Base-by-base conservation (phyloP, 2,113 vertebrate genomes). In the Amazona guildingii region DNA sequence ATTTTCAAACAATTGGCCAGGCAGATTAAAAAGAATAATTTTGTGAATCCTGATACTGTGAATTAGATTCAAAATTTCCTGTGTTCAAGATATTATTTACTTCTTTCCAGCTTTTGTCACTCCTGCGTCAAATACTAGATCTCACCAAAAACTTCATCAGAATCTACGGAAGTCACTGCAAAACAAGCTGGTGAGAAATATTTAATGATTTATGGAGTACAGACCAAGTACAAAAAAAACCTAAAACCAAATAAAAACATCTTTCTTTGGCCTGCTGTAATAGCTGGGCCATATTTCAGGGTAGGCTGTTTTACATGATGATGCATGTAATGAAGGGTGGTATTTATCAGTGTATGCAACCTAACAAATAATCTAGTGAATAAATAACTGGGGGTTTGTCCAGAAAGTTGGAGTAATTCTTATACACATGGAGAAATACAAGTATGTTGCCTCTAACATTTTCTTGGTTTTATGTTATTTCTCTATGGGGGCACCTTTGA, bases 241-340 rank as follows among this genome's bases (percentile, higher is more conserved):
- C 3, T 6, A 31, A 54, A 84, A 35, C 4, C 15, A 48, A 39
- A 35, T 8, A 83, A 19, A 2, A 84, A 28, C 7, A 46, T 1
- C 11, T 90, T 82, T 11, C 29, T 76, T 33, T 73, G 29, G 3
- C 5, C 6, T 54, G 4, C 31, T 89, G 10, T 28, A 63, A 49
- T n/a, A 73, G 2, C 3, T 41, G 7, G 17, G 4, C 8, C 21
- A 13, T 88, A 17, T 55, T 82, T 72, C 48, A 62, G 9, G 5
- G 6, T 33, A 57, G 8, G 3, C 8, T n/a, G 3, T 27, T 94
- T 84, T 51, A 68, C 8, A 52, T 43, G 31, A 11, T 8, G 51
- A 11, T 10, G 8, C 2, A 51, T 0, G 0, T 33, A 41, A 13
- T 1, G 1, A 4, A 54, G 10, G 24, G 13, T 68, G 90, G 7